Evolutionary conservation across 2,113 vertebrate species (phyloP), one percentile per base, ranked within the genome.

Genomic region (Apodemus sylvaticus): DNA sequence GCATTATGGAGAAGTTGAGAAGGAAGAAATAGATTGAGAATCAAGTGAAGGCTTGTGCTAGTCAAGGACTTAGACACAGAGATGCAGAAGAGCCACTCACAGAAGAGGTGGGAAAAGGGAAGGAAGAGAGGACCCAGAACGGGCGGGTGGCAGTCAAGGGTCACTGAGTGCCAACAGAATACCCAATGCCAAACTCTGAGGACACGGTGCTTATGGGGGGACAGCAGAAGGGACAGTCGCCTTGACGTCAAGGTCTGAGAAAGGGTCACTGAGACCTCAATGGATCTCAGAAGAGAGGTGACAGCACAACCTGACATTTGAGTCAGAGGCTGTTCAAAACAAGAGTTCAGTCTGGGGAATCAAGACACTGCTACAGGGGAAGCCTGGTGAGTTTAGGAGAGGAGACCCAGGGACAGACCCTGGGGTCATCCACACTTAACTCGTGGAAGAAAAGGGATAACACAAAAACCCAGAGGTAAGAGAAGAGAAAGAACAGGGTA

Each of bases 41-140:
- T 66, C 19, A 17, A 51, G 51, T 2, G 10, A 82, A 64, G n/a
- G n/a, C 29, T 34, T 62, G 0, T 16, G 64, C 62, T 2, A 89
- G 14, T 29, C 12, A 22, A 17, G 4, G 39, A 26, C 42, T 55
- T 26, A 5, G 29, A 45, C 1, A 1, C 2, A 3, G 13, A 8
- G 48, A 62, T 29, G 36, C 51, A 60, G 22, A 42, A 19, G 5
- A 36, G 55, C n/a, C 8, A 20, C 7, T 48, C 45, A 53, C 7
- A 88, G 36, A 36, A 51, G 42, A 53, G 19, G 31, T 36, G 64
- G 4, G 1, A 1, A 20, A 51, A 45, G 6, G 68, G 2, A n/a
- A 88, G 34, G 24, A 73, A 55, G 48, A 87, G 48, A 26, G 9
- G 34, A 55, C 34, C 22, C 3, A 71, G 64, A 36, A 92, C 26